Percentiles rank a stretch among this genome's conserved stretches.
Conservation (phyloP, 1,140 invertebrate genomes). For the Cephus cinctus region DNA sequence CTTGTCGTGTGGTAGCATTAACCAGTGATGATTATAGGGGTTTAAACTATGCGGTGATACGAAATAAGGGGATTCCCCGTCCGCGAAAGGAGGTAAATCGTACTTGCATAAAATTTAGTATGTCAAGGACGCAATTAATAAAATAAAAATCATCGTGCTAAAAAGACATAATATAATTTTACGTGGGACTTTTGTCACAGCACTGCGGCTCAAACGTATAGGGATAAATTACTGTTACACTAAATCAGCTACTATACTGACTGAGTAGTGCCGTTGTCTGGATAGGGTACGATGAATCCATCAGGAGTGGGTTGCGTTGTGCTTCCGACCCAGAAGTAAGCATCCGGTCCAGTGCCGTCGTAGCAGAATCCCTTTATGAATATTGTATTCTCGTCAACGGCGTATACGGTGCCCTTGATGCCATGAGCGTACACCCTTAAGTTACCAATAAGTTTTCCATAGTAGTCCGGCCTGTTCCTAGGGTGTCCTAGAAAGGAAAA, state of each 20-base stretch:
- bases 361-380: slow-evolving; percentile 85
- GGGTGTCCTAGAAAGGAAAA: slow-evolving; percentile 46
- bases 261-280: slow-evolving; percentile 76
- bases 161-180: no score
- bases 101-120: no score
- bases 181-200: no score
- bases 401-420: slow-evolving; percentile 77
- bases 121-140: slow-evolving; percentile 24
- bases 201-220: no score
- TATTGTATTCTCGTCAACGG: slow-evolving; percentile 83
- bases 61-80: no score
- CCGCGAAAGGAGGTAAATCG: no score
- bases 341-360: slow-evolving; percentile 80
- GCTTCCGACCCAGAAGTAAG: slow-evolving; percentile 87
- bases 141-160: slow-evolving; percentile 24
- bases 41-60: no score
- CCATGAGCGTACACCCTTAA: slow-evolving; percentile 71
- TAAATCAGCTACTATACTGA: no score
- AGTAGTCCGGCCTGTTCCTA: slow-evolving; percentile 64
- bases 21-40: no score
- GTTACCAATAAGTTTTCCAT: slow-evolving; percentile 72
- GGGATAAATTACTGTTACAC: no score
- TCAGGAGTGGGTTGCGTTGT: slow-evolving; percentile 71
- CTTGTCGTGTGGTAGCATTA: slow-evolving; percentile 27
- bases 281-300: slow-evolving; percentile 81